phyloP scores from a whole-genome alignment of 2,888 invertebrate species.

The Carpatolechia fugitivella region DNA sequence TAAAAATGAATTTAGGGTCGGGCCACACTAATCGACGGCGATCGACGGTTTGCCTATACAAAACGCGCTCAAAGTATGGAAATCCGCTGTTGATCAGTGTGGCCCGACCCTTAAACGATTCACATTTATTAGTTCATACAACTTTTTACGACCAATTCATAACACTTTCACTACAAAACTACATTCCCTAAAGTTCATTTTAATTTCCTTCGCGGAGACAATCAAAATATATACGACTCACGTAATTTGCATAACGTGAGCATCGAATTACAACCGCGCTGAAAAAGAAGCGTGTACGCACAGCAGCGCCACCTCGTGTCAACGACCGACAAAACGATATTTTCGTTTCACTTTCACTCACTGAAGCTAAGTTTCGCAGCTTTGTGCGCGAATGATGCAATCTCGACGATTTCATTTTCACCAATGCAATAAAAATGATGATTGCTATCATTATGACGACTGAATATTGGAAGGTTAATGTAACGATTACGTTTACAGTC shows the following conservation, averaged over 20 bases:
- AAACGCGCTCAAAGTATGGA: too few species aligned
- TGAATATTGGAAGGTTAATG: constrained; percentile 11
- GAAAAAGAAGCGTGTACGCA: constrained; percentile 12
- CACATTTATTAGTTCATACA: too few species aligned
- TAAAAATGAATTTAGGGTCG: too few species aligned
- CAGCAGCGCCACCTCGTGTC: constrained; percentile 23
- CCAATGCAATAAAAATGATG: constrained; percentile 14
- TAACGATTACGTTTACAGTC: constrained; percentile 11
- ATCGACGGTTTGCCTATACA: too few species aligned
- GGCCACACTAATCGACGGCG: too few species aligned
- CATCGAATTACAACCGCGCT: constrained; percentile 8
- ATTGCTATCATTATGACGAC: not conserved
- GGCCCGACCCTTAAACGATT: too few species aligned
- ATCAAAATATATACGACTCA: constrained; percentile 26
- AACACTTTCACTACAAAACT: too few species aligned
- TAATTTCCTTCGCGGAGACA: constrained; percentile 8
- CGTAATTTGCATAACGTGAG: constrained; percentile 27
- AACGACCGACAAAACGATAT: constrained; percentile 45
- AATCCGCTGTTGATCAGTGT: too few species aligned
- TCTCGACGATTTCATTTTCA: constrained; percentile 49
- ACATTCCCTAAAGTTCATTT: too few species aligned
- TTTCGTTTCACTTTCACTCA: constrained; percentile 66
- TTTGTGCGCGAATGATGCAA: constrained; percentile 52
- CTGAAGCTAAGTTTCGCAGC: constrained; percentile 52
- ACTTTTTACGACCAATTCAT: too few species aligned